Conservation (phyloP, 2,888 invertebrate species). For the Plebejus melissa region DNA sequence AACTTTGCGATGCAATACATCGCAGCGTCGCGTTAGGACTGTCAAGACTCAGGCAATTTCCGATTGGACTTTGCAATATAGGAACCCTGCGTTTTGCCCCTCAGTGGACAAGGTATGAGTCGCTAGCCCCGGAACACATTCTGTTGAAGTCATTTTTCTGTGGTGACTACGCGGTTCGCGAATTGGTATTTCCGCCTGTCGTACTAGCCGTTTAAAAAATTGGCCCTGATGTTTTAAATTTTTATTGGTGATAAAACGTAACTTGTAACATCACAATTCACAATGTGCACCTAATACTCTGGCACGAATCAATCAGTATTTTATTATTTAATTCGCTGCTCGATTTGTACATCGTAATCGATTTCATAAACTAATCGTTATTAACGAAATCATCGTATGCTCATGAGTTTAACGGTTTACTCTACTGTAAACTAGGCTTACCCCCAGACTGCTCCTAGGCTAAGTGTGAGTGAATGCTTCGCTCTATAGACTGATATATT, state of each 20-base stretch:
- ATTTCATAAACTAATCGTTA: neutral
- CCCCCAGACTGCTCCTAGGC: conserved; percentile 68
- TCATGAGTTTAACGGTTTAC: conserved; percentile 26
- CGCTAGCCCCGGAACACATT: conserved; percentile 20
- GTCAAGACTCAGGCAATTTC: neutral
- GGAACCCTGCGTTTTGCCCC: neutral
- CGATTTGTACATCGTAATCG: neutral
- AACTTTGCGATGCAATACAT: neutral
- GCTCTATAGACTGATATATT: conserved; percentile 74
- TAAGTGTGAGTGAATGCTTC: conserved; percentile 69
- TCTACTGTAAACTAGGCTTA: conserved; percentile 31
- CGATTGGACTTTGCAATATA: neutral
- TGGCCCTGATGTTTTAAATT: neutral
- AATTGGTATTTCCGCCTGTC: conserved; percentile 24
- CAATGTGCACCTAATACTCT: conserved; percentile 9
- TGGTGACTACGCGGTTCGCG: conserved; percentile 24
- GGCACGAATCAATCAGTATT: conserved; percentile 18
- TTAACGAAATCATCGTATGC: conserved; percentile 6
- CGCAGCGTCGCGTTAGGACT: neutral
- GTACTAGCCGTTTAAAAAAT: conserved; percentile 10
- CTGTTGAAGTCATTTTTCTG: conserved; percentile 16
- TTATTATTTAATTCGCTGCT: conserved; percentile 10
- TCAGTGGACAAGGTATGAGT: conserved; percentile 13
- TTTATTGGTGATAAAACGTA: neutral
- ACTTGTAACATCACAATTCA: conserved; percentile 2